A percentile compares a stretch with the other conserved stretches of the same genome.
Evolutionary conservation across 2,113 vertebrate genomes (phyloP).

Genomic region (Sylvietta virens): DNA sequence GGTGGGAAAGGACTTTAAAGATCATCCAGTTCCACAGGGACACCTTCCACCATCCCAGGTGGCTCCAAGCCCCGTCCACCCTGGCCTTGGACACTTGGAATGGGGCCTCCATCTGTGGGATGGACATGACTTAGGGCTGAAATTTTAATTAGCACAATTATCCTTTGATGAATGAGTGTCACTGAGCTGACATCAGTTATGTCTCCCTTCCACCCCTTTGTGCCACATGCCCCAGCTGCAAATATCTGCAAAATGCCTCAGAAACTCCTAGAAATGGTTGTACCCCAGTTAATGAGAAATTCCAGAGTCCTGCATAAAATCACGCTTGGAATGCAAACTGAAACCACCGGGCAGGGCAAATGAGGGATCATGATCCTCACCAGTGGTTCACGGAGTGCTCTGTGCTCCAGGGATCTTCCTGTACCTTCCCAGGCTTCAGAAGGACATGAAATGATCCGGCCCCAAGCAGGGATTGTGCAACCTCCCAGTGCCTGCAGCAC

Average conservation of each 20-base stretch:
- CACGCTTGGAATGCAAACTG: neutral
- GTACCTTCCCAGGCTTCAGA: neutral
- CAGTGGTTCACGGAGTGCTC: neutral
- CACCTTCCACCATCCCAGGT: neutral
- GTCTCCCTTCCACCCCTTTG: neutral
- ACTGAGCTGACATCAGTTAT: neutral
- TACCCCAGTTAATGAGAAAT: neutral
- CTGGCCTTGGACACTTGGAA: neutral
- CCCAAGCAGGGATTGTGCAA: neutral
- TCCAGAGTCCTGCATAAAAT: neutral
- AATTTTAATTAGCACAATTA: neutral
- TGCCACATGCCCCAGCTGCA: neutral
- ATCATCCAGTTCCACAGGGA: neutral
- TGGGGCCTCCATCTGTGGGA: neutral
- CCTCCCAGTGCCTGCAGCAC: neutral
- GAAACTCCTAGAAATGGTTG: neutral
- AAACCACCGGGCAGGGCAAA: neutral
- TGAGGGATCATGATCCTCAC: neutral
- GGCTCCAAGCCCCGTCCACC: neutral
- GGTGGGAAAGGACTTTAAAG: neutral
- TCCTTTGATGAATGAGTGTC: neutral
- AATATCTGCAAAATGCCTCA: neutral
- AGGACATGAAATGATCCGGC: neutral
- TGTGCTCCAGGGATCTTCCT: neutral
- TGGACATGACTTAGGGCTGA: neutral